phyloP scores from a whole-genome alignment of 2,113 vertebrate species.

The Nannobrachium achirus region DNA sequence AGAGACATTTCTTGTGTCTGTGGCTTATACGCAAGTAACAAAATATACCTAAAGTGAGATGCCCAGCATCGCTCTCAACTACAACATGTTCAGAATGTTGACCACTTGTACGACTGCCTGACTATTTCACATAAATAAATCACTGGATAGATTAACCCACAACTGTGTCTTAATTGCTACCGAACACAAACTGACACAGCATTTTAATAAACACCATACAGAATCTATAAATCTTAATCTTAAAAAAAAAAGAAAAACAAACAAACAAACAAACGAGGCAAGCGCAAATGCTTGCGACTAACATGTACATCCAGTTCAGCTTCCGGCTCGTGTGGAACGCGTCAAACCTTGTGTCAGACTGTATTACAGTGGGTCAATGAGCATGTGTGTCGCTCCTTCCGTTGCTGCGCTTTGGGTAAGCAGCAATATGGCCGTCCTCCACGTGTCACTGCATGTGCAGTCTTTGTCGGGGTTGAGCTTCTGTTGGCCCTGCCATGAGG shows the following conservation, averaged over 20 bases:
- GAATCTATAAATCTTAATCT: slow-evolving; percentile 45
- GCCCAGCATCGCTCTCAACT: slow-evolving; percentile 72
- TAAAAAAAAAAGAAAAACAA: slow-evolving; percentile 30
- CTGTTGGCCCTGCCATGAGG: slow-evolving; percentile 29
- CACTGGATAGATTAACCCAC: slow-evolving; percentile 71
- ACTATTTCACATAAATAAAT: slow-evolving; percentile 77
- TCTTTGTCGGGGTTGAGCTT: slow-evolving; percentile 18
- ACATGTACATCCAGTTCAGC: slow-evolving; percentile 59
- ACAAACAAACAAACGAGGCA: no score
- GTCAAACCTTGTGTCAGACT: slow-evolving; percentile 33
- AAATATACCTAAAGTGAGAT: slow-evolving; percentile 67
- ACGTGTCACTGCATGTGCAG: slow-evolving; percentile 20
- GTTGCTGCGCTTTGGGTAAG: slow-evolving; percentile 22
- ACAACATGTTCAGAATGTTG: slow-evolving; percentile 60
- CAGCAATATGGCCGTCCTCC: slow-evolving; percentile 19
- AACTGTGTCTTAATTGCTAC: slow-evolving; percentile 76
- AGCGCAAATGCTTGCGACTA: slow-evolving; percentile 26
- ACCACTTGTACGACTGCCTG: slow-evolving; percentile 64
- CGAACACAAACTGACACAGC: slow-evolving; percentile 74
- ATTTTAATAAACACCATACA: slow-evolving; percentile 67
- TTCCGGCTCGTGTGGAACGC: slow-evolving; percentile 28
- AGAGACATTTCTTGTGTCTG: slow-evolving; percentile 35
- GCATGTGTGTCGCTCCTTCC: slow-evolving; percentile 34
- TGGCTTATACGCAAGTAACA: slow-evolving; percentile 46
- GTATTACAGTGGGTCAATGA: slow-evolving; percentile 37